A percentile compares a stretch with the other conserved stretches of the same genome.
phyloP scores from a whole-genome alignment of 2,797 vertebrate species.

The Oceanodroma leucorhoa region DNA sequence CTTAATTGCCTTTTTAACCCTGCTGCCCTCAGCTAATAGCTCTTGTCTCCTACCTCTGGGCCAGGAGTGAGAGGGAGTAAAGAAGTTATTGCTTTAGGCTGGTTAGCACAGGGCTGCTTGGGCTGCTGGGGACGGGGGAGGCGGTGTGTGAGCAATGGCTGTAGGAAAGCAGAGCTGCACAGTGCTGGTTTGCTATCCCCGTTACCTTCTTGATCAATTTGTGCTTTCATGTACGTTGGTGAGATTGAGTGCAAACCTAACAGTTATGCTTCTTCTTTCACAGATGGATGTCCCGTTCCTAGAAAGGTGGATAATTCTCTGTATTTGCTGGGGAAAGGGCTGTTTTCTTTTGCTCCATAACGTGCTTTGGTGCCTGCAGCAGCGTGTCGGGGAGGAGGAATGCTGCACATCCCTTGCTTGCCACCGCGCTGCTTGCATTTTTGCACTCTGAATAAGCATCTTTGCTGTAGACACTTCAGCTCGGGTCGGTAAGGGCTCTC shows the following conservation, averaged over 20 bases:
- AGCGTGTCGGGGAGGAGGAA: neutral
- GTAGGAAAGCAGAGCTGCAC: neutral
- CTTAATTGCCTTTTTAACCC: neutral
- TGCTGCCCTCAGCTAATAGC: neutral
- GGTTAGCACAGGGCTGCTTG: neutral
- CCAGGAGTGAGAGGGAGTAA: neutral
- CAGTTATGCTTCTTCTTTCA: slow-evolving; percentile 54
- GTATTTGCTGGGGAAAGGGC: neutral
- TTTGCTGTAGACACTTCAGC: neutral
- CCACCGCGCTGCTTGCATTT: neutral
- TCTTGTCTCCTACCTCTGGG: neutral
- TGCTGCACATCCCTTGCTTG: neutral
- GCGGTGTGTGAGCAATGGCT: neutral
- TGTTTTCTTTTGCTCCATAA: neutral
- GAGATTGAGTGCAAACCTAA: neutral
- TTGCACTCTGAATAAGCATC: neutral
- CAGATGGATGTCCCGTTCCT: slow-evolving; percentile 89
- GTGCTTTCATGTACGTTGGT: neutral
- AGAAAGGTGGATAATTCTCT: slow-evolving; percentile 78
- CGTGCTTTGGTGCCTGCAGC: neutral
- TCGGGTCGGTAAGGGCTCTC: neutral
- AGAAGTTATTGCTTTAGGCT: neutral
- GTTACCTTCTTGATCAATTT: neutral
- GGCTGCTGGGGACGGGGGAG: neutral
- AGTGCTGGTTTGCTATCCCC: neutral